Evolutionary conservation across 1,140 invertebrate species (phyloP), one percentile per base, ranked within the genome.

Genomic region (Bombus impatiens): DNA sequence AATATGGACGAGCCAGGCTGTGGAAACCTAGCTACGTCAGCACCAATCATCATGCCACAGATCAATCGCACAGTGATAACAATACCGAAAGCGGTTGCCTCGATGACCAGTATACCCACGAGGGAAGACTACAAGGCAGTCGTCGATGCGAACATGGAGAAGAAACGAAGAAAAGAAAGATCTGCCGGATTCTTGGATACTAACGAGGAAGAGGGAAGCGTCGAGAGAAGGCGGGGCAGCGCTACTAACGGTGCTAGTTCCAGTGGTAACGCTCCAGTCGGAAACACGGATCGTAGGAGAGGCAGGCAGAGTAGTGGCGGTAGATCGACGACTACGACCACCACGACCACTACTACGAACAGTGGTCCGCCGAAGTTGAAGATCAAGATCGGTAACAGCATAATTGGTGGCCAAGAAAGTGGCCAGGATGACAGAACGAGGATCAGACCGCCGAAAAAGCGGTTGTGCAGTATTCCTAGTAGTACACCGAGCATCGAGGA

Each of bases 61-160:
- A 91, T 97, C 25, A 89, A 84, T 86, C 96, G 97, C 59, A 97
- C 97, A 25, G 96, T 97, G 6, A 98, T 98, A 67, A 98, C 97
- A 0, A 98, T 98, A 88, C 98, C 98, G 0, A 98, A 98, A 95
- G 98, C 98, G 3, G 97, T 98, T 2, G 97, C 97, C 1, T 98
- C 97, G 1, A 98, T 98, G 97, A 97, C 97, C 0, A 97, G 96
- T 44, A 98, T 98, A 91, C 97, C 97, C 0, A 98, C 97, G 0
- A 96, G 97, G 89, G 98, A 98, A 87, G 98, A 98, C 92, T 98
- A 98, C 92, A 97, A 97, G 90, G 95, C 94, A 3, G 96, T 96
- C 57, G 96, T 96, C 18, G 96, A 97, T 83, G 96, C 96, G 6
- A 96, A 96, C 62, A 96, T 96, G 82, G 96, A 97, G 91, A 97